Base-by-base conservation (phyloP, 1,140 invertebrate genomes). In the Pseudomyrmex gracilis region DNA sequence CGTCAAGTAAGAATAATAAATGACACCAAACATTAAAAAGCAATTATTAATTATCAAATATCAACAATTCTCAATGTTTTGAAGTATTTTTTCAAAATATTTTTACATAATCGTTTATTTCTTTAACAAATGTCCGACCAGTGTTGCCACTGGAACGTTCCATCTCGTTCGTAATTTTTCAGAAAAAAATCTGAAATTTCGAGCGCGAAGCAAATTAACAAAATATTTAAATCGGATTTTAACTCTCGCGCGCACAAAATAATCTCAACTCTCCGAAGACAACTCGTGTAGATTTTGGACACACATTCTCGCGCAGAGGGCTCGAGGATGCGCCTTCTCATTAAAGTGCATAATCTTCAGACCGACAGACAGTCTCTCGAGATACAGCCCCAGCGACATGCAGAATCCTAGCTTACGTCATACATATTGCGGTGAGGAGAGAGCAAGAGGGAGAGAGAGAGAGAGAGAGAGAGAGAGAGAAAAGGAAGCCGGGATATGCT, bases 321-420 rank as follows among this genome's bases (percentile, higher is more conserved):
- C 47, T 17, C 49, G 13, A 82, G 49, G 58, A 24, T 51, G 12
- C 34, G 34, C 24, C 68, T 82, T 70, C 71, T 82, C 78, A 82
- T 82, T 82, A 82, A 82, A 74, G 68, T 82, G 78, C 60, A 82
- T 82, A 73, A 82, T 82, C 78, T 82, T 82, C 78, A 63, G 34
- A 43, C n/a, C 43, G 68, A 73, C 55, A 82, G 58, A 51, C 45
- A 73, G 17, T 45, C 78, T 64, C 76, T 68, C 12, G 76, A 68
- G 76, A 78, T 51, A 76, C 73, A 76, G 17, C 58, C 34, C 7
- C 34, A 45, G 64, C 61, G 34, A 68, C 64, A 68, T 67, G 76
- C 64, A 78, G 68, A 78, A 78, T 57, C 64, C 51, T 34, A 7
- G 49, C 76, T 78, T 78, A 55, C 64, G 47, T 68, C 49, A 51